A percentile compares a stretch with the other conserved stretches of the same genome.
Evolutionary conservation across 2,113 vertebrate genomes (phyloP).

Genomic region (Sterrhoptilus dennistouni): DNA sequence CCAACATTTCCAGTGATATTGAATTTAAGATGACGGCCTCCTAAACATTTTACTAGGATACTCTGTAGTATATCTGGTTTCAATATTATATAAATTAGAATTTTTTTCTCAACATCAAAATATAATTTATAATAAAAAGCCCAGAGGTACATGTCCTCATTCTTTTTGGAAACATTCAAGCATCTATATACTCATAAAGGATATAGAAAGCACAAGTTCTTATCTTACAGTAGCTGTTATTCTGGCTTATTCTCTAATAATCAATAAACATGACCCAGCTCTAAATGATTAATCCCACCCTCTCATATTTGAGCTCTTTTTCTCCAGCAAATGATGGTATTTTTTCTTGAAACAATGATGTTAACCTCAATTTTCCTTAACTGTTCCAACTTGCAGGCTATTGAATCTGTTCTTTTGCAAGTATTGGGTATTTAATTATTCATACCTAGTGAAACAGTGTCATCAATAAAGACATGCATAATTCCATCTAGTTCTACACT

Average conservation of each 20-base stretch:
- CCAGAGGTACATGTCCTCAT: background rate
- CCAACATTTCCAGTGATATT: background rate
- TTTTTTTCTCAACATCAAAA: background rate
- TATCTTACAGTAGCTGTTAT: background rate
- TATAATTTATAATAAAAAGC: background rate
- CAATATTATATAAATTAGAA: background rate
- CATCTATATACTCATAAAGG: background rate
- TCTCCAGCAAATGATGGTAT: background rate
- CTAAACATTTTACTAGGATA: background rate
- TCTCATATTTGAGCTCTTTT: background rate
- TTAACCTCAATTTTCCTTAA: background rate
- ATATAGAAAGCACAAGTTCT: background rate
- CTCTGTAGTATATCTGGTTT: background rate
- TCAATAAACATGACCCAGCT: background rate
- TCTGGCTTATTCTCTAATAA: background rate
- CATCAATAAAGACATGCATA: background rate
- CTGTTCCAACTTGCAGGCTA: background rate
- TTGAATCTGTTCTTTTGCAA: background rate
- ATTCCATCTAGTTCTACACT: background rate
- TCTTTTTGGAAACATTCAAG: background rate
- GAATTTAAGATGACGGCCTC: background rate
- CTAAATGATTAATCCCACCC: background rate
- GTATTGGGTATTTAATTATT: background rate
- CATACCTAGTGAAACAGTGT: background rate
- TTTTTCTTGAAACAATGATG: background rate